Base-by-base conservation (phyloP, 2,797 vertebrate species). In the Galago senegalensis region DNA sequence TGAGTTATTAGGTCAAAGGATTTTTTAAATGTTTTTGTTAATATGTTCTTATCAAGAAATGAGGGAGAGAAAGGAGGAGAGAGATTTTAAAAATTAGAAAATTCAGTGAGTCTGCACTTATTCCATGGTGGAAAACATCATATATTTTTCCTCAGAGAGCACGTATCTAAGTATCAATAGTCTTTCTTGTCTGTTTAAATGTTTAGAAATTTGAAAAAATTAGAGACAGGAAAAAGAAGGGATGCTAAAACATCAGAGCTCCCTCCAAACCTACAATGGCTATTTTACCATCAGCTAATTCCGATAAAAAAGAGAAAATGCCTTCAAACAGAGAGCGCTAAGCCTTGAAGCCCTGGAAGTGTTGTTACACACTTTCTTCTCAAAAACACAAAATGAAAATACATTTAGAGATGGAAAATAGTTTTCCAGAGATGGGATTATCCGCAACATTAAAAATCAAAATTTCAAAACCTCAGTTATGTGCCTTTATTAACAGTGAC, bases 161-260 rank as follows among this genome's bases (percentile, higher is more conserved):
- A 29, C 7, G 82, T 65, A 37, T 77, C 84, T 93, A 75, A 60
- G 53, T 94, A 86, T 79, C 53, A 87, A 0, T 40, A 67, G 69
- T 80, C 70, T 96, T 63, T 27, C 60, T 76, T 9, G 0, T 87
- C 49, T 93, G 29, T 83, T 89, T 87, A 92, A 90, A 34, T 43
- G 34, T 93, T 67, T 60, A 88, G 76, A 86, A 76, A 87, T 94
- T 86, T 96, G 37, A 49, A 85, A 91, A 87, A 86, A 80, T 63
- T n/a, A 31, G 7, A 10, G 29, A 60, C 61, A 65, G 40, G 67
- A 81, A 86, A 37, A 63, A 61, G 23, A 56, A 61, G 17, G 37
- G 69, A 40, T 56, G 77, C 61, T 96, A 84, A 92, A 90, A 75
- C 13, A 63, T 85, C 34, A 69, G 56, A 85, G 3, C 60, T 73